Conservation (phyloP, 2,797 vertebrate species). For the Argya squamiceps region DNA sequence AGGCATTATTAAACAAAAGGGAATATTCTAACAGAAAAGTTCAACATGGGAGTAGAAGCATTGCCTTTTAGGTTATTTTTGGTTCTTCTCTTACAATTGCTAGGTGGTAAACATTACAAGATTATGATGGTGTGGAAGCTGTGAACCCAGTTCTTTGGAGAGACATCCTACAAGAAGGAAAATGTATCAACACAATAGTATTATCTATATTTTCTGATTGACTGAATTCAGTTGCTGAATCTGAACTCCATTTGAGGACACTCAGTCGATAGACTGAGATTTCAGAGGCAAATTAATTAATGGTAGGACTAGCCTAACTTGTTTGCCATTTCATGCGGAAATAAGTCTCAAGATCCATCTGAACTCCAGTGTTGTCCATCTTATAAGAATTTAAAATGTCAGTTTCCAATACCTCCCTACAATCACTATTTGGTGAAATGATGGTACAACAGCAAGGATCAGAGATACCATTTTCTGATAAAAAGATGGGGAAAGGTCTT, state of each 20-base stretch:
- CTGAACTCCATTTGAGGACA: neutral
- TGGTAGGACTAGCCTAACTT: neutral
- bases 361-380: neutral
- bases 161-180: neutral
- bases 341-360: neutral
- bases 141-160: neutral
- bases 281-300: neutral
- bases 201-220: neutral
- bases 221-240: neutral
- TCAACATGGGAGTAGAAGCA: neutral
- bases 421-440: neutral
- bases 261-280: neutral
- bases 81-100: neutral
- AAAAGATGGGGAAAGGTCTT: neutral
- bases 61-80: neutral
- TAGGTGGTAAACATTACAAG: neutral
- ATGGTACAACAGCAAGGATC: neutral
- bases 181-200: neutral
- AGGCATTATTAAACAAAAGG: neutral
- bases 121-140: neutral
- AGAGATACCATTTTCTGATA: neutral
- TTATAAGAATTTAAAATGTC: neutral
- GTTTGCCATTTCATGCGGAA: neutral
- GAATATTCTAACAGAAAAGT: neutral
- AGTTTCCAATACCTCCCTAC: neutral